Conservation (phyloP, 1,140 invertebrate genomes). For the Episyrphus balteatus region DNA sequence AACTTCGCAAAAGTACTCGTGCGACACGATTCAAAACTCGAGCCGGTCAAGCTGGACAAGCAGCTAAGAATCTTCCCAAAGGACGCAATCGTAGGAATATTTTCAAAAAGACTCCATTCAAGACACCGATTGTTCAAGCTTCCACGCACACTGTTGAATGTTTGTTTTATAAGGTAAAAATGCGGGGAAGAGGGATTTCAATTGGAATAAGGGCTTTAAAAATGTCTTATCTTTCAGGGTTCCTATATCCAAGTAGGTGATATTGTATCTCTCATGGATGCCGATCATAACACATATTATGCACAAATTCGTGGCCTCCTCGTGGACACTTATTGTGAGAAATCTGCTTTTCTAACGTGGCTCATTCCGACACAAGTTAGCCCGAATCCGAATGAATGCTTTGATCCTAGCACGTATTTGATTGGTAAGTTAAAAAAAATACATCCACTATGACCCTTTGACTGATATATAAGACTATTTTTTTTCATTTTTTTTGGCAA, state of each 20-base stretch:
- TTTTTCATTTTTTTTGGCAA: too few relatives aligned
- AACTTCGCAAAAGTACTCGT: conserved; percentile 43
- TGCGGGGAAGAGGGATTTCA: too few relatives aligned
- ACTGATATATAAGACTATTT: too few relatives aligned
- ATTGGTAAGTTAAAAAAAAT: conserved; percentile 67
- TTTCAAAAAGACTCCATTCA: conserved; percentile 70
- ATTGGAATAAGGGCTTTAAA: conserved; percentile 19
- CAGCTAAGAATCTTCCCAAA: conserved; percentile 24
- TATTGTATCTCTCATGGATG: conserved; percentile 75
- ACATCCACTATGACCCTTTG: too few relatives aligned
- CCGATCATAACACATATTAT: conserved; percentile 68
- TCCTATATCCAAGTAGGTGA: conserved; percentile 83
- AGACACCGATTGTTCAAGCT: conserved; percentile 66
- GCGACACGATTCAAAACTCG: conserved; percentile 45
- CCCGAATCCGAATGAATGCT: conserved; percentile 61
- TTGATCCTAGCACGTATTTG: conserved; percentile 84
- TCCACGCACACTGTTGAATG: conserved; percentile 69
- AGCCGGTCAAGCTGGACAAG: conserved; percentile 33
- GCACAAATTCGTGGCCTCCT: conserved; percentile 81
- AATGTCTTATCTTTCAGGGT: conserved; percentile 44
- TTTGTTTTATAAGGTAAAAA: conserved; percentile 72
- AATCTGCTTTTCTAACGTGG: conserved; percentile 89
- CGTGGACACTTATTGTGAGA: conserved; percentile 87
- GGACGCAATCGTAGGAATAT: conserved; percentile 64
- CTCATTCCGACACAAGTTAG: conserved; percentile 75